phyloP scores from a whole-genome alignment of 2,797 vertebrate genomes.

The Hephaestus fuliginosus region DNA sequence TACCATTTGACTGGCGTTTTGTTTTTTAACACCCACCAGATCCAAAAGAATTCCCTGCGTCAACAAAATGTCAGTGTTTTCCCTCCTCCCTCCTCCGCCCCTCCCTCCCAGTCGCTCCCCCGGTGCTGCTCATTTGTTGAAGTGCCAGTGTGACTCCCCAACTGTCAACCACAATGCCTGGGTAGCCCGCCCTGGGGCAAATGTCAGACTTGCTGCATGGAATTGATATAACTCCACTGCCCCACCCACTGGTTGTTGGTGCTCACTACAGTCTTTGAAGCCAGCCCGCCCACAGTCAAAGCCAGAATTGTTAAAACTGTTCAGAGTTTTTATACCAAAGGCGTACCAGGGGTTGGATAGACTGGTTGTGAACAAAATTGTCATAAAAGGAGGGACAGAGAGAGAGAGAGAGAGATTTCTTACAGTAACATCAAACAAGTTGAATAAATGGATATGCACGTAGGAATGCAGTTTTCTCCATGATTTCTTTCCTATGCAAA shows the following conservation, averaged over 20 bases:
- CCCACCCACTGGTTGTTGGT: slow-evolving; percentile 56
- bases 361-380: not conserved
- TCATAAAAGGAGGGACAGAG: not conserved
- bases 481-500: not conserved
- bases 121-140: slow-evolving; percentile 16
- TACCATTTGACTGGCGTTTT: slow-evolving; percentile 9
- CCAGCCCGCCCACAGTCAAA: not conserved
- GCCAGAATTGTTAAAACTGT: not conserved
- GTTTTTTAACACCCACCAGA: slow-evolving; percentile 21
- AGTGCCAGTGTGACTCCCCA: slow-evolving; percentile 3
- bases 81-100: not conserved
- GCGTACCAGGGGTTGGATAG: not conserved
- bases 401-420: not conserved
- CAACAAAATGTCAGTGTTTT: slow-evolving; percentile 24
- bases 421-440: not conserved
- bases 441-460: not conserved
- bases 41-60: not conserved
- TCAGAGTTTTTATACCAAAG: not conserved
- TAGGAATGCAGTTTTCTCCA: not conserved
- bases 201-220: slow-evolving; percentile 11
- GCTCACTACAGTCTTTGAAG: slow-evolving; percentile 41
- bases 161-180: slow-evolving; percentile 22
- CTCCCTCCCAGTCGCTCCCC: not conserved
- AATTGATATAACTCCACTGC: slow-evolving; percentile 36
- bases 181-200: slow-evolving; percentile 25